Evolutionary conservation across 2,113 vertebrate genomes (phyloP).

Genomic region (Glaucidium brasilianum): DNA sequence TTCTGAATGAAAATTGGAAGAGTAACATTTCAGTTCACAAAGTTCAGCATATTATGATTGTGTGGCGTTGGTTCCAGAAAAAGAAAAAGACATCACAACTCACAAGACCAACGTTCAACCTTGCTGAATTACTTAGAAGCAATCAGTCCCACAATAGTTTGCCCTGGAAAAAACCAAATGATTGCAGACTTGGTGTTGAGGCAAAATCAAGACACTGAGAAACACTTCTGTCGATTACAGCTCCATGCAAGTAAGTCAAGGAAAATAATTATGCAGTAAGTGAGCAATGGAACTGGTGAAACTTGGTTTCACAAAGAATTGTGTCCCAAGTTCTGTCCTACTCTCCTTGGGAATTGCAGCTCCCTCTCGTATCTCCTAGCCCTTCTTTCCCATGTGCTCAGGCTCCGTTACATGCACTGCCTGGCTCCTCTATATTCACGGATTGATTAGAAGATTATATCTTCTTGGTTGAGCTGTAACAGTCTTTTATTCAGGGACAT

Average conservation of each 20-base stretch:
- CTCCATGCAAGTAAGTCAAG: background rate
- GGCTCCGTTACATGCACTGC: background rate
- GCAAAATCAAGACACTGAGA: background rate
- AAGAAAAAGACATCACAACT: background rate
- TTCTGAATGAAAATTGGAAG: background rate
- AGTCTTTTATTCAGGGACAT: background rate
- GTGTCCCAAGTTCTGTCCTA: background rate
- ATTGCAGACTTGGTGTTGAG: background rate
- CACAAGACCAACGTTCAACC: background rate
- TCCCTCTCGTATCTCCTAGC: background rate
- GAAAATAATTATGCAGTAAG: background rate
- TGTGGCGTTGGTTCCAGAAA: background rate
- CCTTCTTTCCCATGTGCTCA: background rate
- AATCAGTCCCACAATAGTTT: background rate
- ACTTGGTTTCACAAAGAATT: background rate
- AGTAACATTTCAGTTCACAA: background rate
- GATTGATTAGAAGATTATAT: background rate
- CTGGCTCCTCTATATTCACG: background rate
- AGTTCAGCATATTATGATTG: background rate
- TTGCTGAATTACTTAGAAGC: background rate
- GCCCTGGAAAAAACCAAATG: fast-evolving
- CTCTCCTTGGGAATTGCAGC: background rate
- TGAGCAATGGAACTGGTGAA: background rate
- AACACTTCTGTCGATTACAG: background rate
- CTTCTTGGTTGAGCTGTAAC: background rate